Base-by-base conservation (phyloP, 2,113 vertebrate species). In the Saccopteryx bilineata region DNA sequence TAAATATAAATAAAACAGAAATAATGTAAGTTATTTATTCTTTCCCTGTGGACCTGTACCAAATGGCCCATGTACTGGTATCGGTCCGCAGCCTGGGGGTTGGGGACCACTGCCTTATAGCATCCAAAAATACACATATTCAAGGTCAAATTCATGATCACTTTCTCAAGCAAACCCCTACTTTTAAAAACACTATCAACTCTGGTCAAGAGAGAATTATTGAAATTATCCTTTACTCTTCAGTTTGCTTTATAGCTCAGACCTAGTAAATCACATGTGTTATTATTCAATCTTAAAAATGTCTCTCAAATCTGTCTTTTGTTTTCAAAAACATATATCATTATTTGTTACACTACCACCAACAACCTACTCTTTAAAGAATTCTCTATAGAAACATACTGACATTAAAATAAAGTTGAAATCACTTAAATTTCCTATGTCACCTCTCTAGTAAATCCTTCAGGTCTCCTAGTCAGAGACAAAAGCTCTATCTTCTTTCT, bases 341-440 rank as follows among this genome's bases (percentile, higher is more conserved):
- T 68, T 52, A 33, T 80, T 81, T 94, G 61, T 89, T 74, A 81
- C 5, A 82, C 9, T 85, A 46, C 61, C 6, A 85, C 31, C 18
- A 91, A 72, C 15, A 75, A 72, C 2, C 50, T 87, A 10, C 52
- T 91, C 24, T 94, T 94, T 60, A 96, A 92, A 79, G 68, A 46
- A 60, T 6, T 66, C 12, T 46, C 13, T 46, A 23, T 50, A 21
- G 9, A 66, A 90, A 28, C 8, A 79, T 1, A 74, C 1, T 89
- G 79, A 63, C 46, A 86, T 91, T 76, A 60, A 69, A 39, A 88
- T 10, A 65, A 75, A 93, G 19, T 13, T 89, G 4, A 72, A 87
- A 87, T 91, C 19, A 5, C 15, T 83, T 76, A 50, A 74, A 75
- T 88, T 93, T 31, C 48, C 93, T 18, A 78, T 87, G 17, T 52